Conservation (phyloP, 2,797 vertebrate species). For the Pempheris klunzingeri region DNA sequence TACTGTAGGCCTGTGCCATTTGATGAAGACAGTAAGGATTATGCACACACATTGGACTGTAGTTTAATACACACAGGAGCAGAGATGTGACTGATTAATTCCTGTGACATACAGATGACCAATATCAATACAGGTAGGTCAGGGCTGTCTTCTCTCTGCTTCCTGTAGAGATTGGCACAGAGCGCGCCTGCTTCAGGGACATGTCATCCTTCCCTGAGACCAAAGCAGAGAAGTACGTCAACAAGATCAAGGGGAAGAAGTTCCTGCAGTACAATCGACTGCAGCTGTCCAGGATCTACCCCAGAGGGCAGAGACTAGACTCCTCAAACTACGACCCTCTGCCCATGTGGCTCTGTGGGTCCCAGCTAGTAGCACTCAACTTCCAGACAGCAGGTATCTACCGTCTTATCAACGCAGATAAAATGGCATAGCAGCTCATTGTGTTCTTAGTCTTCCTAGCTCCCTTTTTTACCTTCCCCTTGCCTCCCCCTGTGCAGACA, state of each 20-base stretch:
- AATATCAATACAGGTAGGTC: neutral
- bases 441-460: neutral
- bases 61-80: neutral
- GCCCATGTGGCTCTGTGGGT: conserved; percentile 99
- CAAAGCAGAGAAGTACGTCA: conserved; percentile 98
- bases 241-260: conserved; percentile 96
- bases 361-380: conserved; percentile 98
- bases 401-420: neutral
- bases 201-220: conserved; percentile 99
- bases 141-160: neutral
- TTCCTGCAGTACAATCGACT: conserved; percentile 98
- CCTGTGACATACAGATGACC: neutral
- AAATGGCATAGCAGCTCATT: neutral
- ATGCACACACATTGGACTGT: neutral
- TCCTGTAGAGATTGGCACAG: conserved; percentile 94
- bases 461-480: neutral
- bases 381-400: conserved; percentile 96
- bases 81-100: neutral
- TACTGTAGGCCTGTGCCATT: conserved; percentile 98
- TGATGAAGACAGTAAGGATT: conserved; percentile 96
- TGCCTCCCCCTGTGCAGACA: conserved; percentile 84
- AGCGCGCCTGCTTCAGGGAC: conserved; percentile 96
- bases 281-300: conserved; percentile 98
- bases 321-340: conserved; percentile 99
- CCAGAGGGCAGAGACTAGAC: conserved; percentile 96